Conservation (phyloP, 2,113 vertebrate genomes). For the Gymnobelideus leadbeateri region DNA sequence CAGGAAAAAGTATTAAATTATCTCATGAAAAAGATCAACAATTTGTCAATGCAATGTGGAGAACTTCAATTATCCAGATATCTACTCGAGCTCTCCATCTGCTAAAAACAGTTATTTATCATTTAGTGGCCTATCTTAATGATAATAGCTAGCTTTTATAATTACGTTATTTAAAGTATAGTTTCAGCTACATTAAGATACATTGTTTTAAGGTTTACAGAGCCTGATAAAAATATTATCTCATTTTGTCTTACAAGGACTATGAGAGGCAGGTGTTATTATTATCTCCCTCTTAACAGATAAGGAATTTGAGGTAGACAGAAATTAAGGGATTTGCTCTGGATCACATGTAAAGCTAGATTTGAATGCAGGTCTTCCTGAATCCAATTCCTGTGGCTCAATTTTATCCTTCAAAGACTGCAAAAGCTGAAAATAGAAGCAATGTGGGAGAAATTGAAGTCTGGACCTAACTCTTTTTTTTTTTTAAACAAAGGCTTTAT, state of each 20-base stretch:
- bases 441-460: background rate
- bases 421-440: background rate
- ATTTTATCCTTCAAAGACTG: background rate
- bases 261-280: background rate
- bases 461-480: too few species aligned
- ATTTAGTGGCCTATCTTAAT: background rate
- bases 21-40: background rate
- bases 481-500: too few species aligned
- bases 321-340: background rate
- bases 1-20: background rate
- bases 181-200: background rate
- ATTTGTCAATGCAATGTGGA: background rate
- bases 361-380: background rate
- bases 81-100: background rate
- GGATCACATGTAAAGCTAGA: background rate
- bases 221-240: background rate
- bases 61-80: background rate
- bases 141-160: background rate
- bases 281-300: too few species aligned
- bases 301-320: background rate
- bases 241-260: background rate
- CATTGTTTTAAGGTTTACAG: background rate
- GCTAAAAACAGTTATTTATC: background rate
- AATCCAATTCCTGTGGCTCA: background rate
- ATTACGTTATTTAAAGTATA: background rate